Percentiles rank a stretch among this genome's conserved stretches.
Conservation (phyloP, 2,888 invertebrate genomes). For the Drosophila quinaria region DNA sequence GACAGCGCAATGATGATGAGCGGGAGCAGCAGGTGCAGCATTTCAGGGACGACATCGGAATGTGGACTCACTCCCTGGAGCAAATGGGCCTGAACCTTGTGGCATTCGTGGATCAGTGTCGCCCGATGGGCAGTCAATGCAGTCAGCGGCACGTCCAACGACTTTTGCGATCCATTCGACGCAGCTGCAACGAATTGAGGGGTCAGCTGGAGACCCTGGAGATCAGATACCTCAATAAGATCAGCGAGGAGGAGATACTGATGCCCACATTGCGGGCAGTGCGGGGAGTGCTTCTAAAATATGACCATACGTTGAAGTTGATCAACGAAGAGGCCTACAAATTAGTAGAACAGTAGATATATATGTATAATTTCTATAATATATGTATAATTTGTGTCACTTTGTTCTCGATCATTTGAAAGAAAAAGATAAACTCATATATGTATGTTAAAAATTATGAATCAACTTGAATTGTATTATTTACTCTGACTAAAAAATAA, state of each 20-base stretch:
- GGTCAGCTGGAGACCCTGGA: conserved; percentile 52
- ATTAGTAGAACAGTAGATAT: conserved; percentile 37
- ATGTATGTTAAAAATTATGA: too few species aligned
- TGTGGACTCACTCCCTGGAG: conserved; percentile 46
- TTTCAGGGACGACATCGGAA: conserved; percentile 45
- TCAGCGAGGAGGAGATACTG: conserved; percentile 37
- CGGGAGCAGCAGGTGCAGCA: conserved; percentile 2
- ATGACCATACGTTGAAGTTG: conserved; percentile 38
- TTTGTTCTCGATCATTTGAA: too few species aligned
- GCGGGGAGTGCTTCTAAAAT: conserved; percentile 33
- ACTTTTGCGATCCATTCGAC: conserved; percentile 41
- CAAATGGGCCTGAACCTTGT: conserved; percentile 33
- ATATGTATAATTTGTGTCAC: too few species aligned
- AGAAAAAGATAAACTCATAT: too few species aligned
- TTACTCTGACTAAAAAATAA: not conserved
- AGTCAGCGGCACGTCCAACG: conserved; percentile 47
- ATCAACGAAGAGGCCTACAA: conserved; percentile 42
- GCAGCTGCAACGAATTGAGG: conserved; percentile 36
- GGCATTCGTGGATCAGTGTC: conserved; percentile 55
- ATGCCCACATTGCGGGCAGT: conserved; percentile 41
- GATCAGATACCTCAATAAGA: conserved; percentile 30
- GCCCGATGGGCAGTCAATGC: conserved; percentile 43
- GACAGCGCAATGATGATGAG: conserved; percentile 33
- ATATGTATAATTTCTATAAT: too few species aligned
- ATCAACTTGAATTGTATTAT: too few species aligned